phyloP scores from a whole-genome alignment of 2,113 vertebrate genomes.

The Pagrus major region DNA sequence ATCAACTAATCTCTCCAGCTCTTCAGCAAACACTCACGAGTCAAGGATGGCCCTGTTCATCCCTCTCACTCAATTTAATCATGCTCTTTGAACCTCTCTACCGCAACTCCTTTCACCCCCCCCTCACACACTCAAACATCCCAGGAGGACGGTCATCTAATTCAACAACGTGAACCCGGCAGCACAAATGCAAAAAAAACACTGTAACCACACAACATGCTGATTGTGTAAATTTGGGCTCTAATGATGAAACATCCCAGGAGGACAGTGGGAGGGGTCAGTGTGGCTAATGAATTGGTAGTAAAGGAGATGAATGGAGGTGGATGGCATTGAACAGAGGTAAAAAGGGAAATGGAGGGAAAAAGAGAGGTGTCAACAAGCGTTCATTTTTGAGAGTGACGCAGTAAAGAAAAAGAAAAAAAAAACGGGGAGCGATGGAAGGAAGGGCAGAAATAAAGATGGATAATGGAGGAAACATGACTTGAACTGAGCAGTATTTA shows the following conservation, averaged over 20 bases:
- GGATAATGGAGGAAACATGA: no score
- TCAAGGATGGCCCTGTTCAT: neutral
- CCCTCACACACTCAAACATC: conserved; percentile 3
- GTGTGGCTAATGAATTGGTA: conserved; percentile 47
- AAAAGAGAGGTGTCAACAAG: conserved; percentile 12
- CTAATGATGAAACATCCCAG: conserved; percentile 50
- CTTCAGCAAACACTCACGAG: conserved; percentile 4
- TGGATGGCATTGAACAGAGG: conserved; percentile 19
- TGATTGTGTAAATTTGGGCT: conserved; percentile 42
- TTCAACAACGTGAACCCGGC: conserved; percentile 31
- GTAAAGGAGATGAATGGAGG: conserved; percentile 63
- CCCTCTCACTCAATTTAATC: conserved; percentile 84
- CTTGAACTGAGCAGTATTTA: no score
- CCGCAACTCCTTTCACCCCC: conserved; percentile 46
- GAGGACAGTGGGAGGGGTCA: conserved; percentile 22
- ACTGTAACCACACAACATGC: conserved; percentile 40
- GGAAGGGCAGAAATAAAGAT: no score
- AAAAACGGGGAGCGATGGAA: no score
- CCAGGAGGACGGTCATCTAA: conserved; percentile 76
- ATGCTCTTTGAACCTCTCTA: conserved; percentile 87
- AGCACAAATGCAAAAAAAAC: conserved; percentile 17
- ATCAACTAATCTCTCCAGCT: conserved; percentile 14
- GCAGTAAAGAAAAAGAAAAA: neutral
- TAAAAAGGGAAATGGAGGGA: conserved; percentile 6
- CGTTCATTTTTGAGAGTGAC: neutral